Conservation (phyloP, 2,113 vertebrate genomes). For the Bettongia penicillata region DNA sequence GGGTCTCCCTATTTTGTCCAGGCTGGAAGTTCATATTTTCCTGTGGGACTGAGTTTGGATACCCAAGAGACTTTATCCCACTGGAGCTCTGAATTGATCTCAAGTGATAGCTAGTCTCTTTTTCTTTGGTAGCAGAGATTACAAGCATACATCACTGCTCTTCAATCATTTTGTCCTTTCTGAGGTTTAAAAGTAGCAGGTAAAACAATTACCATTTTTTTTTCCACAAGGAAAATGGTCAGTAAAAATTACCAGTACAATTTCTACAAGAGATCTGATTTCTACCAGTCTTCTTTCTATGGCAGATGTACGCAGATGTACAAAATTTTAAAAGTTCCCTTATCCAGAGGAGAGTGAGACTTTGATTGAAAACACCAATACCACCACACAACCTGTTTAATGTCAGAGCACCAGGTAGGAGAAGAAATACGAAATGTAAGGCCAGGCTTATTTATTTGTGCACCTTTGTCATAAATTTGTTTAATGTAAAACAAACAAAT, state of each 20-base stretch:
- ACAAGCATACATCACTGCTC: background rate
- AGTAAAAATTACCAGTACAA: conserved; percentile 36
- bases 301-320: conserved; percentile 31
- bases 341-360: conserved; percentile 47
- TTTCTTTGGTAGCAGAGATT: background rate
- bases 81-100: background rate
- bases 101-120: background rate
- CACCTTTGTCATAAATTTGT: conserved; percentile 76
- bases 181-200: conserved; percentile 41
- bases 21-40: conserved; percentile 8
- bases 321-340: conserved; percentile 42
- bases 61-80: too few species aligned
- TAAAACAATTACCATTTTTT: conserved; percentile 24
- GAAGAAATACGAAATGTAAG: conserved; percentile 73
- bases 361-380: conserved; percentile 59
- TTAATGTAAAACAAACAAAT: conserved; percentile 81
- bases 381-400: conserved; percentile 67
- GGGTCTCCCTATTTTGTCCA: background rate
- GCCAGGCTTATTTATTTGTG: conserved; percentile 73
- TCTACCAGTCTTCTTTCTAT: conserved; percentile 51
- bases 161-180: background rate
- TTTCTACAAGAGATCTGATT: conserved; percentile 14
- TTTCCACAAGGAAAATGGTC: conserved; percentile 56
- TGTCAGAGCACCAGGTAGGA: conserved; percentile 59
- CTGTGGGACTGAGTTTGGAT: background rate